phyloP scores from a whole-genome alignment of 2,797 vertebrate species.

The Cygnus olor region DNA sequence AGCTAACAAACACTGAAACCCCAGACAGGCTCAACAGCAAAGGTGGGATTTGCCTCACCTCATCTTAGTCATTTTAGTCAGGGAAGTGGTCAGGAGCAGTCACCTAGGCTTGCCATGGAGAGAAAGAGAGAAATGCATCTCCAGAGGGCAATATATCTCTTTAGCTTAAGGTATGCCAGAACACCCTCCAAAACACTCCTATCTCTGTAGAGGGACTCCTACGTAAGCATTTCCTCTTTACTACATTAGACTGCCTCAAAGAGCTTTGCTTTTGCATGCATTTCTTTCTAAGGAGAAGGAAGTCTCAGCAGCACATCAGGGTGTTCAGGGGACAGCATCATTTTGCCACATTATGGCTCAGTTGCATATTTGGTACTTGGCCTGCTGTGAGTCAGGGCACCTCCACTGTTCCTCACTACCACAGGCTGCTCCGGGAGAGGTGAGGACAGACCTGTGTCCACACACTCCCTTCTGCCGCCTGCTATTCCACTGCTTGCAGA shows the following conservation, averaged over 20 bases:
- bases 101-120: neutral
- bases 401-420: neutral
- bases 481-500: neutral
- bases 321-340: neutral
- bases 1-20: neutral
- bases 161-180: neutral
- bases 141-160: neutral
- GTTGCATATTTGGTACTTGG: neutral
- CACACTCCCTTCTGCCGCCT: neutral
- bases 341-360: neutral
- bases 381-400: neutral
- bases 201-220: neutral
- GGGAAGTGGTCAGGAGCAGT: neutral
- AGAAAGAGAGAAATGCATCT: neutral
- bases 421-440: accelerated
- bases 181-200: neutral
- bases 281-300: neutral
- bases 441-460: neutral
- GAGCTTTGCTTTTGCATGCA: neutral
- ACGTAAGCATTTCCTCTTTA: neutral
- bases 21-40: neutral
- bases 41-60: neutral
- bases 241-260: neutral
- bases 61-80: neutral
- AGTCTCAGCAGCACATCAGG: neutral